These are phyloP conservation scores for Siniperca knerii DNA, from an alignment of 2,113 vertebrate genomes.

Conservation along the genomic window DNA sequence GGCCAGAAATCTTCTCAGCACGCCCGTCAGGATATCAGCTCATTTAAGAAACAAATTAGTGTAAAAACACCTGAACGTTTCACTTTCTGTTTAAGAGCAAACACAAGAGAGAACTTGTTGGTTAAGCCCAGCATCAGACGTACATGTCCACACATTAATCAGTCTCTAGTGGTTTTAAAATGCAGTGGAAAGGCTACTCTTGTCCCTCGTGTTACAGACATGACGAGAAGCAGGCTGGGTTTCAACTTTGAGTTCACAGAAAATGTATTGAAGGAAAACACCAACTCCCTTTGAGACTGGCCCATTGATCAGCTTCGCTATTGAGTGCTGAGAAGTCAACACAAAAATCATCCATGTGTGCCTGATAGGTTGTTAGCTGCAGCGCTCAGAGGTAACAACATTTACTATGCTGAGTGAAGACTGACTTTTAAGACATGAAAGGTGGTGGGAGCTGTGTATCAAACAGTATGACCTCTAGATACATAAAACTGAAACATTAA, in stretches of 20 bases:
- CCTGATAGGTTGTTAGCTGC: constrained; percentile 20
- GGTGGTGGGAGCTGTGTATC: neutral
- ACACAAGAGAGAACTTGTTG: constrained; percentile 21
- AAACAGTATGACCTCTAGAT: constrained; percentile 1
- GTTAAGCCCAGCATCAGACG: neutral
- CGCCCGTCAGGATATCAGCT: constrained; percentile 8
- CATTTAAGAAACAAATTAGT: constrained; percentile 20
- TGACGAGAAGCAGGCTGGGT: constrained; percentile 3
- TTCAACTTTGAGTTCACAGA: constrained; percentile 28
- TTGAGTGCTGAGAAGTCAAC: constrained; percentile 34
- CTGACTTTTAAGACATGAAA: constrained; percentile 17
- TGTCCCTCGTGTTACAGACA: constrained; percentile 1
- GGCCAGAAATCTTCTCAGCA: neutral
- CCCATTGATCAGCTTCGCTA: constrained; percentile 47
- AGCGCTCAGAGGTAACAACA: constrained; percentile 8
- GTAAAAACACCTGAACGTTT: constrained; percentile 24
- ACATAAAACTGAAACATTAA: constrained; percentile 14
- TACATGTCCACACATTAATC: constrained; percentile 29
- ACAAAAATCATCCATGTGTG: constrained; percentile 21
- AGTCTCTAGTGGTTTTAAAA: constrained; percentile 30
- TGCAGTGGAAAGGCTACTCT: neutral
- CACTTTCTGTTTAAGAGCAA: constrained; percentile 15
- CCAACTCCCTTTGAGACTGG: constrained; percentile 20
- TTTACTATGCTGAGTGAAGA: constrained; percentile 9
- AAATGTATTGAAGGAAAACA: constrained; percentile 30